These are phyloP conservation scores for Panzeria rudis DNA, from an alignment of 2,888 invertebrate genomes.

Conservation along the genomic window DNA sequence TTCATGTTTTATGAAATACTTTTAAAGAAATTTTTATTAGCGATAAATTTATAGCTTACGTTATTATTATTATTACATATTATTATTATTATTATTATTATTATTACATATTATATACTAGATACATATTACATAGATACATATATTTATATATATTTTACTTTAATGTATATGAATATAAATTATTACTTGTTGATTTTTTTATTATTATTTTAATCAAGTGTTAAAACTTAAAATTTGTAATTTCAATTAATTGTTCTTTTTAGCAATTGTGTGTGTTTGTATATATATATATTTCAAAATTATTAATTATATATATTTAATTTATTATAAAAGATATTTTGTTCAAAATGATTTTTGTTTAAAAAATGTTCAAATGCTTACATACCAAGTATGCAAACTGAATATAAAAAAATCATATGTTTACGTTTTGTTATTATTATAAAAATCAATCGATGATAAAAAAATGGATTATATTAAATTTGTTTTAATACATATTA, in stretches of 20 bases:
- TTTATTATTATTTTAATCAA: slow-evolving; percentile 41
- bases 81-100: background rate
- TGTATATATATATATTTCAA: slow-evolving; percentile 17
- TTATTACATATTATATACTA: slow-evolving; percentile 69
- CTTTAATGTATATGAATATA: slow-evolving; percentile 63
- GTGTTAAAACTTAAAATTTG: slow-evolving; percentile 54
- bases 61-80: background rate
- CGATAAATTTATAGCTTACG: slow-evolving; percentile 70
- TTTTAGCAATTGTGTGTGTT: slow-evolving; percentile 19
- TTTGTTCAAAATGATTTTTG: slow-evolving; percentile 30
- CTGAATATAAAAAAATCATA: slow-evolving; percentile 46
- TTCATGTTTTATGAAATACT: slow-evolving; percentile 70
- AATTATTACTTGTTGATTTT: slow-evolving; percentile 53
- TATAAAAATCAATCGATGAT: slow-evolving; percentile 12
- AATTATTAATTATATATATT: slow-evolving; percentile 42
- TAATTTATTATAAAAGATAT: slow-evolving; percentile 5
- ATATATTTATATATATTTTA: slow-evolving; percentile 56
- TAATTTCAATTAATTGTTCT: slow-evolving; percentile 49
- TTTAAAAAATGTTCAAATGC: slow-evolving; percentile 14
- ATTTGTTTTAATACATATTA: slow-evolving; percentile 24
- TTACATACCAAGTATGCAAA: slow-evolving; percentile 52
- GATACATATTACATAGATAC: slow-evolving; percentile 71
- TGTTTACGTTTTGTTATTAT: slow-evolving; percentile 10
- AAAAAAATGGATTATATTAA: slow-evolving; percentile 33
- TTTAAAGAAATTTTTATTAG: slow-evolving; percentile 73